phyloP scores from a whole-genome alignment of 2,888 invertebrate genomes.

The Drosophila prostipennis region DNA sequence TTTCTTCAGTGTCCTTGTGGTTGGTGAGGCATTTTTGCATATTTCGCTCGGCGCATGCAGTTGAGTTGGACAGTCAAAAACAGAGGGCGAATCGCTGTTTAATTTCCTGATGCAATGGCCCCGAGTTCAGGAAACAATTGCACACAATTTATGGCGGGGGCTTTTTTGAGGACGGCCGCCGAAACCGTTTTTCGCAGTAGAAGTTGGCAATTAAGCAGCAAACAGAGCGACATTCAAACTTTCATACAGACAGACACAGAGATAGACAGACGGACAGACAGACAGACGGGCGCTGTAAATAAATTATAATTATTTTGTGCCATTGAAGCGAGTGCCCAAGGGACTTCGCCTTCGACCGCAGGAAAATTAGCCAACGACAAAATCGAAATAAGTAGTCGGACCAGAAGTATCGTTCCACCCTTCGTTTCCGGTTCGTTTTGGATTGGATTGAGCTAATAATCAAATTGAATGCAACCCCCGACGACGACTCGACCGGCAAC shows the following conservation, averaged over 20 bases:
- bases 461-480: slow-evolving; percentile 77
- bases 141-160: slow-evolving; percentile 60
- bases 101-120: slow-evolving; percentile 47
- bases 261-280: not conserved
- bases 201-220: slow-evolving; percentile 65
- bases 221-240: slow-evolving; percentile 21
- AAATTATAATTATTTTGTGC: slow-evolving; percentile 74
- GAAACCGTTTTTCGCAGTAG: slow-evolving; percentile 24
- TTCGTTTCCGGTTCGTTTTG: slow-evolving; percentile 52
- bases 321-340: slow-evolving; percentile 40
- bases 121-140: slow-evolving; percentile 70
- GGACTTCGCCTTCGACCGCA: slow-evolving; percentile 30
- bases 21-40: slow-evolving; percentile 60
- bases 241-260: slow-evolving; percentile 18
- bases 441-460: slow-evolving; percentile 65
- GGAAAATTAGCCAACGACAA: slow-evolving; percentile 54
- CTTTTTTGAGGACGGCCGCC: slow-evolving; percentile 31
- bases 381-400: slow-evolving; percentile 31
- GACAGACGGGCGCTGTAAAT: slow-evolving; percentile 62
- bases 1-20: slow-evolving; percentile 25
- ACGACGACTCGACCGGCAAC: slow-evolving; percentile 64
- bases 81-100: slow-evolving; percentile 30
- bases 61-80: slow-evolving; percentile 50
- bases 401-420: slow-evolving; percentile 27
- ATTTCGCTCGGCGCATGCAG: slow-evolving; percentile 73